These are phyloP conservation scores for Notamacropus eugenii DNA, from an alignment of 2,797 vertebrate species.

Conservation along the genomic window DNA sequence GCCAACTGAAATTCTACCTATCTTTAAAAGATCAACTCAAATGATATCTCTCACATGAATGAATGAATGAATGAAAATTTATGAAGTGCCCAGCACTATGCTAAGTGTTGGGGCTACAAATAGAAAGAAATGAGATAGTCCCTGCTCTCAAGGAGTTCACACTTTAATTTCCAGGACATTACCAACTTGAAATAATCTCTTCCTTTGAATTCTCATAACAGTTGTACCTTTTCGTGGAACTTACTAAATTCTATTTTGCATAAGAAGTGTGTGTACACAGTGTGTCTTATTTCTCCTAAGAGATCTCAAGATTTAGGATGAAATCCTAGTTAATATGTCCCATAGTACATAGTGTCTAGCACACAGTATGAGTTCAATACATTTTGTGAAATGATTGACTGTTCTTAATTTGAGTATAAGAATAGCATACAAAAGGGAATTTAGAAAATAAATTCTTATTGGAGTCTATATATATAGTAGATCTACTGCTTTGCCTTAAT, in stretches of 20 bases:
- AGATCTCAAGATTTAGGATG: background rate
- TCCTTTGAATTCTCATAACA: background rate
- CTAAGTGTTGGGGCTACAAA: background rate
- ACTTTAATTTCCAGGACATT: background rate
- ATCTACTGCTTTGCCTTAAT: conserved; percentile 18
- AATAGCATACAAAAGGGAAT: conserved; percentile 15
- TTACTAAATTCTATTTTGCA: background rate
- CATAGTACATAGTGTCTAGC: background rate
- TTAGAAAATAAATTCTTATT: conserved; percentile 43
- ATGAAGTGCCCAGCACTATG: background rate
- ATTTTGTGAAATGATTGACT: background rate
- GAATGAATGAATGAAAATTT: background rate
- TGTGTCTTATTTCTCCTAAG: background rate
- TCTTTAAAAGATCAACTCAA: background rate
- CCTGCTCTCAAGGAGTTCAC: background rate
- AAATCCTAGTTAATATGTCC: background rate
- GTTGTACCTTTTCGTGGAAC: background rate
- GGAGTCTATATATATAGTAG: background rate
- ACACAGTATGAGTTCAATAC: background rate
- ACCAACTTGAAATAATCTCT: background rate
- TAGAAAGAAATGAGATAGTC: background rate
- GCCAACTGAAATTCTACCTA: background rate
- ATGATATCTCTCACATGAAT: background rate
- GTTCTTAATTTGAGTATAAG: conserved; percentile 54
- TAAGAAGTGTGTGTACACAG: background rate